Base-by-base conservation (phyloP, 1,140 invertebrate species). In the Drosophila biarmipes region DNA sequence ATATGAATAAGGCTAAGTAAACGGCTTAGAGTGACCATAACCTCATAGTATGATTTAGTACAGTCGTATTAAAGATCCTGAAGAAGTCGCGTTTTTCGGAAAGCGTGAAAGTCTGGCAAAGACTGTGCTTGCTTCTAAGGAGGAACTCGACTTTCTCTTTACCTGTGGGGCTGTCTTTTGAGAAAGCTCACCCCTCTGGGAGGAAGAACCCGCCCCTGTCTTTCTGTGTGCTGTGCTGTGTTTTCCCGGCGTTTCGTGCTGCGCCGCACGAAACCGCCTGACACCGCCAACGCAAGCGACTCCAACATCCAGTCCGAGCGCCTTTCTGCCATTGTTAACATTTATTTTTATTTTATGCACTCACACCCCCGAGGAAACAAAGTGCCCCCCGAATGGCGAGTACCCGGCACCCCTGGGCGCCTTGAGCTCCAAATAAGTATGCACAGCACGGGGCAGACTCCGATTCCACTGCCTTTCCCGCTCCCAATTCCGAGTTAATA, bases 301-400 rank as follows among this genome's bases (percentile, higher is more conserved):
- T 71, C 42, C 75, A 56, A 67, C 76, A 74, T 55, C 64, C 75
- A 79, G 66, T 66, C 76, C 59, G 78, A 81, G 86, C 78, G 82
- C 74, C 82, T 89, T 87, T 78, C 64, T 62, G 68, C 82, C 82
- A 86, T 89, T 86, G 82, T 82, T 82, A 86, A 78, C 82, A 89
- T 86, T 86, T 86, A 89, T 86, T 86, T 89, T 82, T 86, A 86
- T 86, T 86, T 87, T 86, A 86, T 86, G 82, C 82, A 87, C 82
- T 86, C 82, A 73, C 82, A 84, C 55, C 69, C 40, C 35, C 42
- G 35, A 24, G 17, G 51, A 17, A 3, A 14, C 35, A 37, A 37
- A 37, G 12, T 14, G 4, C 19, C 54, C 31, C 10, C 11, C 14
- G 12, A 10, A 19, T 38, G 3, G 37, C 7, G 27, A 15, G 31